A percentile compares a stretch with the other conserved stretches of the same genome.
Conservation (phyloP, 1,140 invertebrate species). For the Carcinoscorpius rotundicauda region DNA sequence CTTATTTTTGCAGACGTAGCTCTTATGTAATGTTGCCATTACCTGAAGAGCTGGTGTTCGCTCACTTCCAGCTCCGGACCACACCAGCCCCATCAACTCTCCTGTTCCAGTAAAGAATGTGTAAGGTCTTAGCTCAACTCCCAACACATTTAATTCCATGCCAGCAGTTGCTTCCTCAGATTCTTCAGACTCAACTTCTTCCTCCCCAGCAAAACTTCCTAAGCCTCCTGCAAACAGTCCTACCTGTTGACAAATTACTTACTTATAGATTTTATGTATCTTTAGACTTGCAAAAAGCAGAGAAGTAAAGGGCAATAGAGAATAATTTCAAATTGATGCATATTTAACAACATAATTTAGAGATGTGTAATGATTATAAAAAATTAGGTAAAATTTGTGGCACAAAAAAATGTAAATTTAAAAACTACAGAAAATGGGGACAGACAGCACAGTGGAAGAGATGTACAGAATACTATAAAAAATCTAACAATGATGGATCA, state of each 20-base stretch:
- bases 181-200: conserved; percentile 24
- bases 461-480: too few relatives aligned
- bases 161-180: conserved; percentile 57
- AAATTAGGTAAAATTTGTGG: too few relatives aligned
- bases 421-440: too few relatives aligned
- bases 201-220: conserved; percentile 42
- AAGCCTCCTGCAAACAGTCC: conserved; percentile 70
- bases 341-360: too few relatives aligned
- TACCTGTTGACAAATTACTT: conserved; percentile 40
- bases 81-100: conserved; percentile 79
- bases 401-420: too few relatives aligned
- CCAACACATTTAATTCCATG: conserved; percentile 66
- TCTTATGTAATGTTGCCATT: conserved; percentile 9
- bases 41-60: conserved; percentile 68
- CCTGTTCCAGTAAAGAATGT: conserved; percentile 71
- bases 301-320: conserved; percentile 1
- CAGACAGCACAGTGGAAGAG: too few relatives aligned
- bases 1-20: too few relatives aligned
- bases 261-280: background rate
- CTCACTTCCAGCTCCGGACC: conserved; percentile 69
- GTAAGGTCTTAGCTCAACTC: conserved; percentile 63
- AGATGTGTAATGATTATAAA: too few relatives aligned
- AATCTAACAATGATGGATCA: too few relatives aligned
- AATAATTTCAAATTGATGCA: too few relatives aligned
- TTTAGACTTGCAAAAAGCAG: background rate